Conservation (phyloP, 2,888 invertebrate species). For the Marronus borbonicus region DNA sequence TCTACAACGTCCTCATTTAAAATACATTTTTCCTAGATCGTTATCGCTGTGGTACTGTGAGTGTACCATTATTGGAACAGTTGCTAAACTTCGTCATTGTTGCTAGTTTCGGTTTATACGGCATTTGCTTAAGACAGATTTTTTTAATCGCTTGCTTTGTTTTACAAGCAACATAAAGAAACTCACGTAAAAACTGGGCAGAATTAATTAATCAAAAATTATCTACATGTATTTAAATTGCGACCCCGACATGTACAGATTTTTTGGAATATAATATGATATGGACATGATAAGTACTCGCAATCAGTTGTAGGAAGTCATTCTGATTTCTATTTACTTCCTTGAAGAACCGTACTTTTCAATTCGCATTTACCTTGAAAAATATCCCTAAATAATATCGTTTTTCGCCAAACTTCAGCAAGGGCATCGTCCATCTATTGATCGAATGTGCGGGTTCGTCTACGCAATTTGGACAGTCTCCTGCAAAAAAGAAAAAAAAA, state of each 20-base stretch:
- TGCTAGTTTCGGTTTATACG: too few species aligned
- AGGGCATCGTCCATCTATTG: conserved; percentile 92
- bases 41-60: too few species aligned
- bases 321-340: conserved; percentile 1
- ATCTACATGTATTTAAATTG: background rate
- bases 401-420: conserved; percentile 90
- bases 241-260: background rate
- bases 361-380: conserved; percentile 83
- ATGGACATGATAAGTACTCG: background rate
- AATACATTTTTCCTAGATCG: too few species aligned
- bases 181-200: background rate
- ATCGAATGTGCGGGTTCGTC: conserved; percentile 78
- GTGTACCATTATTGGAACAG: too few species aligned
- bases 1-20: too few species aligned
- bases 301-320: conserved; percentile 2
- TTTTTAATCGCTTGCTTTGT: too few species aligned
- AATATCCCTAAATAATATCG: conserved; percentile 93
- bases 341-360: background rate
- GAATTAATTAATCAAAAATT: background rate
- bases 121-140: too few species aligned
- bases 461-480: conserved; percentile 86
- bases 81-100: too few species aligned
- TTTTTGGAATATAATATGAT: conserved; percentile 1
- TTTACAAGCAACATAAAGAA: too few species aligned
- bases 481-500: conserved; percentile 61